Base-by-base conservation (phyloP, 2,113 vertebrate genomes). In the Irena cyanogastra region DNA sequence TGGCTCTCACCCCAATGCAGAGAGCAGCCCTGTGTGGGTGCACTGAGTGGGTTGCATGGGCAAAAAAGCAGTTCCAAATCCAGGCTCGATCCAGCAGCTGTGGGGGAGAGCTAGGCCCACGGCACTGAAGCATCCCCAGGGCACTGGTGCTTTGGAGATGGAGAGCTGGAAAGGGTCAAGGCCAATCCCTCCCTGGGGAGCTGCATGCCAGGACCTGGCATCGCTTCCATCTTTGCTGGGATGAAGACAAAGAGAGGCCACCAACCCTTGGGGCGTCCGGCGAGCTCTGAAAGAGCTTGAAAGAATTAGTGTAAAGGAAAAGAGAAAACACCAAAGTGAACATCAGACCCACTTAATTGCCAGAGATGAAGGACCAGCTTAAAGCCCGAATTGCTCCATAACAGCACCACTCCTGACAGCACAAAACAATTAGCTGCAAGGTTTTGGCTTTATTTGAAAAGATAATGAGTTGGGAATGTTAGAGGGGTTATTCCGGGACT, bases 401-500 rank as follows among this genome's bases (percentile, higher is more conserved):
- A 53, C 82, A 89, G 77, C 87, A 33, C 86, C 1, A 44, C 70
- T 89, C 72, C 85, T 90, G 87, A 89, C 75, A 88, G 89, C 68
- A 16, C 90, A 94, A 94, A 94, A 96, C 94, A 95, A 96, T 97
- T 94, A 94, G 66, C 95, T 93, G 79, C 69, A 66, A 94, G 93
- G 80, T 89, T 96, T 85, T 94, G 92, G 95, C 90, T 95, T 94
- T 94, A 72, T 95, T 97, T 96, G 92, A 95, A 90, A 94, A 95
- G 83, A 88, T 97, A 97, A 97, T 96, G 95, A 97, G 94, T 95
- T 78, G 90, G 92, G 95, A 95, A 96, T 93, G 94, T 92, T 95
- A 49, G 87, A 93, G 35, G 52, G 94, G 95, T 96, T 96, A 94
- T 97, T 95, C 93, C 17, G 41, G 95, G 94, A 96, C 95, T 95